Evolutionary conservation across 2,797 vertebrate genomes (phyloP).

Genomic region (Bovichtus diacanthus): DNA sequence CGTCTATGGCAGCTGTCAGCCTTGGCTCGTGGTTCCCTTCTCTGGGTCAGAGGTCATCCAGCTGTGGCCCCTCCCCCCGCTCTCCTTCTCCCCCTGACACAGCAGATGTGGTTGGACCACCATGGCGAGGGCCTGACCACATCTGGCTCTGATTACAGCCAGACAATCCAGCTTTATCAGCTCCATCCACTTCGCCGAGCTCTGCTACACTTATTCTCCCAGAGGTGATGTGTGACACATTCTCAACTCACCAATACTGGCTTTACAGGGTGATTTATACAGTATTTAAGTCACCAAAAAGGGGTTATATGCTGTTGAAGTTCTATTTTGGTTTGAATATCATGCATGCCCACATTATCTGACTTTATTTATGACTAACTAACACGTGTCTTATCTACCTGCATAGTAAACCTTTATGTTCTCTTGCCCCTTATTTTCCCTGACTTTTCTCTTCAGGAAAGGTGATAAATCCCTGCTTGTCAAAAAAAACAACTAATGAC

Average conservation of each 20-base stretch:
- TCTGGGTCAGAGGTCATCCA: slow-evolving; percentile 85
- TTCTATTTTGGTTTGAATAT: slow-evolving; percentile 25
- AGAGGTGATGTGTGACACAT: slow-evolving; percentile 81
- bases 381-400: slow-evolving; percentile 27
- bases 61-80: slow-evolving; percentile 79
- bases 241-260: slow-evolving; percentile 77
- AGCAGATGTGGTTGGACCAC: slow-evolving; percentile 86
- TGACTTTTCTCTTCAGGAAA: slow-evolving; percentile 63
- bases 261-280: slow-evolving; percentile 73
- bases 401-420: slow-evolving; percentile 18
- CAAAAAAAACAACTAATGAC: slow-evolving; percentile 84
- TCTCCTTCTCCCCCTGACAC: slow-evolving; percentile 72
- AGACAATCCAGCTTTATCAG: slow-evolving; percentile 88
- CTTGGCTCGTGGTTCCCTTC: slow-evolving; percentile 83
- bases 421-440: slow-evolving; percentile 49
- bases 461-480: slow-evolving; percentile 84
- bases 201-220: slow-evolving; percentile 75
- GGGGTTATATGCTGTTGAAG: slow-evolving; percentile 26
- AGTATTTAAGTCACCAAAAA: slow-evolving; percentile 47
- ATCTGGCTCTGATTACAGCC: slow-evolving; percentile 87
- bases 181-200: slow-evolving; percentile 80
- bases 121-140: slow-evolving; percentile 84
- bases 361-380: slow-evolving; percentile 6
- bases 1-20: slow-evolving; percentile 83
- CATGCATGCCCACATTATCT: slow-evolving; percentile 2